Percentiles rank a stretch among this genome's conserved stretches.
Conservation (phyloP, 2,113 vertebrate genomes). For the Xiphophorus maculatus region DNA sequence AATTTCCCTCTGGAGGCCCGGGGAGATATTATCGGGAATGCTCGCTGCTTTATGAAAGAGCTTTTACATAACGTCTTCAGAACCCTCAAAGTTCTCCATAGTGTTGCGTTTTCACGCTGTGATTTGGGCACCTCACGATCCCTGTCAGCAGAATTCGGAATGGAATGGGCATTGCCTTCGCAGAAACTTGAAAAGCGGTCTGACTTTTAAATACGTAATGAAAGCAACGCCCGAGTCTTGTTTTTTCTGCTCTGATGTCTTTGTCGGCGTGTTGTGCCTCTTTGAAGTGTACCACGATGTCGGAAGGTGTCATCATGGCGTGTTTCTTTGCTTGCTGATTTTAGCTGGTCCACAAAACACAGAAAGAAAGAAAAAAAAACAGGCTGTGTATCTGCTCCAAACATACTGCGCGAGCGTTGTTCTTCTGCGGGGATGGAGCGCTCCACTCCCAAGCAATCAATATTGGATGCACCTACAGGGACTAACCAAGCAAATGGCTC, state of each 20-base stretch:
- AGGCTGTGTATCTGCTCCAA: constrained; percentile 43
- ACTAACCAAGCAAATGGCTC: constrained; percentile 71
- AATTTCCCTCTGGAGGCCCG: constrained; percentile 34
- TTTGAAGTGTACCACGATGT: not conserved
- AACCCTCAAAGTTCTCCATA: not conserved
- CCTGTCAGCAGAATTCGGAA: constrained; percentile 16
- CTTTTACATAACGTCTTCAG: constrained; percentile 37
- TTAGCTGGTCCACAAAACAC: constrained; percentile 43
- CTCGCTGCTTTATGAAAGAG: constrained; percentile 25
- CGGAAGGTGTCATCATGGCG: constrained; percentile 48
- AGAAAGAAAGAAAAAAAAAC: constrained; percentile 8
- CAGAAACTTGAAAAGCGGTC: constrained; percentile 37
- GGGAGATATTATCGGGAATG: constrained; percentile 32
- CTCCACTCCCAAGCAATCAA: constrained; percentile 73
- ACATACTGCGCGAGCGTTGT: constrained; percentile 42
- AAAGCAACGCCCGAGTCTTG: constrained; percentile 15
- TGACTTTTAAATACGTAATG: constrained; percentile 34
- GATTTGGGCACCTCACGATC: constrained; percentile 32
- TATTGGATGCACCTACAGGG: constrained; percentile 78
- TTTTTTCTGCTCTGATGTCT: constrained; percentile 3
- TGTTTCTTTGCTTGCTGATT: constrained; percentile 62
- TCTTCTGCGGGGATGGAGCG: constrained; percentile 53
- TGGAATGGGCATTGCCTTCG: constrained; percentile 18
- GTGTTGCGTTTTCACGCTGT: constrained; percentile 11
- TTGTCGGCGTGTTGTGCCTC: constrained; percentile 18